Evolutionary conservation across 2,888 invertebrate species (phyloP), one percentile per base, ranked within the genome.

Genomic region (Lepidocyrtinus sp.): DNA sequence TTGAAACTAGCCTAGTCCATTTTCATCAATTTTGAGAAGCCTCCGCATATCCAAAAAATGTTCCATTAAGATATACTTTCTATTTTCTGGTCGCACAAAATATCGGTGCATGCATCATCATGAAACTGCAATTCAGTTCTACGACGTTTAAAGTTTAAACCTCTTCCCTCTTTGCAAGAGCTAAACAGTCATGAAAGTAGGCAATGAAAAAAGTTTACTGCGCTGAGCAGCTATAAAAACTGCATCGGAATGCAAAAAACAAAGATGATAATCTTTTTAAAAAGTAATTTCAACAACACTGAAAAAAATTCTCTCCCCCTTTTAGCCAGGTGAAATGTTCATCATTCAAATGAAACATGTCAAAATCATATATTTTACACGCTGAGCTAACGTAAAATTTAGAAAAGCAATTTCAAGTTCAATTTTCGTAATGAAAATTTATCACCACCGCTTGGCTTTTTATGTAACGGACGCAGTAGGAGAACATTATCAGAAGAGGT

Each of bases 361-460:
- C 64, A 68, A 78, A 78, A 72, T 77, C 72, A 73, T 46, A 69
- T 59, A 61, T 71, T 64, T 46, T 26, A 24, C 26, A 61, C 27
- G 67, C 45, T 59, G 59, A 21, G 63, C 46, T 55, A 62, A 75
- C 67, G 61, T 74, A 65, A 75, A 45, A 27, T 75, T 67, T 24
- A 62, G 45, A 75, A 80, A 75, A 61, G 71, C 55, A 75, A 80
- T 80, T 75, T 80, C 26, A 75, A 80, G 80, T 80, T 80, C 71
- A 80, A 80, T 80, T 71, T 80, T 71, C 75, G 61, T 71, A 80
- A 80, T 75, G 80, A 80, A 75, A 80, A 80, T 80, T 80, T 80
- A 80, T 80, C 80, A 80, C 80, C 62, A 17, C 24, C 27, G 7
- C 24, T 27, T 80, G 65, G 61, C 74, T 74, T 25, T 22, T 72